Conservation (phyloP, 53 echinoderm and acorn worm genomes). For the Apostichopus leukothele region DNA sequence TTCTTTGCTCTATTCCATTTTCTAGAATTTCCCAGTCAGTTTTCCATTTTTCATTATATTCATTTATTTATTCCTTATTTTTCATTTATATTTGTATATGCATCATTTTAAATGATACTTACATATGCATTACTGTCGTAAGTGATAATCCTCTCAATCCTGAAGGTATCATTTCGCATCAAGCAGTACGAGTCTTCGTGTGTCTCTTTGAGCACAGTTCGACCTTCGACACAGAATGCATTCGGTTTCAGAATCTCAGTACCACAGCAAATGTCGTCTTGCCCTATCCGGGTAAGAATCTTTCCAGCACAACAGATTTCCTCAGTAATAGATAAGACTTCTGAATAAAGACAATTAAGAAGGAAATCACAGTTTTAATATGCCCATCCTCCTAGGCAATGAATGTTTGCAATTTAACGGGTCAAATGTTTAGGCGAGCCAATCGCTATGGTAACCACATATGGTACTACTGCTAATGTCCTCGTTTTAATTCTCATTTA, state of each 20-base stretch:
- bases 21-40: too few relatives aligned
- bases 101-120: not conserved
- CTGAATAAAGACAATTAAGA: not conserved
- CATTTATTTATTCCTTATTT: too few relatives aligned
- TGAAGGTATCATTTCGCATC: not conserved
- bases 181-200: not conserved
- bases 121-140: conserved; percentile 29
- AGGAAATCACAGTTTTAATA: too few relatives aligned
- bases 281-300: not conserved
- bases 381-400: too few relatives aligned
- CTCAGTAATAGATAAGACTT: not conserved
- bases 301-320: conserved; percentile 20
- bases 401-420: too few relatives aligned
- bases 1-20: too few relatives aligned
- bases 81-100: too few relatives aligned
- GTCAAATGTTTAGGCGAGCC: too few relatives aligned
- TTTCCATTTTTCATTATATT: too few relatives aligned
- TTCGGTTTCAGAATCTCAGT: not conserved
- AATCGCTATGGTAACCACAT: too few relatives aligned
- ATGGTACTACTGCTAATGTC: too few relatives aligned
- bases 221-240: conserved; percentile 10
- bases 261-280: conserved; percentile 11
- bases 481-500: too few relatives aligned
- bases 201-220: not conserved
- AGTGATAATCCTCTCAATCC: conserved; percentile 2